These are phyloP conservation scores for Aurelia sp. DNA, from an alignment of 30 jellyfish, hydroid and myxozoan species.

Conservation along the genomic window DNA sequence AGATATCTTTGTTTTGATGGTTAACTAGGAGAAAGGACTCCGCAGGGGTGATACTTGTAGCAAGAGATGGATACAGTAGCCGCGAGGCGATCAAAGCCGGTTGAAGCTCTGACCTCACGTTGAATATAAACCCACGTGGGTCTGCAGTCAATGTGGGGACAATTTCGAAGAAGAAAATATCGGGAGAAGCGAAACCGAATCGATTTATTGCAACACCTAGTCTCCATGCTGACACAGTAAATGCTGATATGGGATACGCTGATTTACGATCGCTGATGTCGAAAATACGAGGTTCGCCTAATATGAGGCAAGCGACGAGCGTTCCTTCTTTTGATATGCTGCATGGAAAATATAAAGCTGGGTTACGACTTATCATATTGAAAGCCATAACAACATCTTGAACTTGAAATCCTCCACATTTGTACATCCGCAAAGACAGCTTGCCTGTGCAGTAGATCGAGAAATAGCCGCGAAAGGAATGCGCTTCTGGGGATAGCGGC, in stretches of 20 bases:
- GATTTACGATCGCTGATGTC: constrained; percentile 97
- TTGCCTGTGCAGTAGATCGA: constrained; percentile 89
- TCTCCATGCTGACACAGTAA: constrained; percentile 97
- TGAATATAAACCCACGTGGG: constrained; percentile 96
- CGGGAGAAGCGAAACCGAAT: constrained; percentile 95
- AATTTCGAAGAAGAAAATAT: constrained; percentile 87
- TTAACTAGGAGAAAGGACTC: constrained; percentile 97
- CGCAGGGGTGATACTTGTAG: constrained; percentile 99
- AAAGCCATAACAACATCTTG: constrained; percentile 94
- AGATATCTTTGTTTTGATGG: constrained; percentile 90
- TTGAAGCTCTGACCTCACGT: constrained; percentile 94
- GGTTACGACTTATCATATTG: constrained; percentile 89
- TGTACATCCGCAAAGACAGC: constrained; percentile 76
- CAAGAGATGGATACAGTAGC: constrained; percentile 96
- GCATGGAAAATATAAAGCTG: constrained; percentile 92
- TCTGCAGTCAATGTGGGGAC: constrained; percentile 96
- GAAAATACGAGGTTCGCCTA: constrained; percentile 98
- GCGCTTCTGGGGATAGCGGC: constrained; percentile 78
- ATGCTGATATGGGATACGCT: constrained; percentile 99
- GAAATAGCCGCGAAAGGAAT: constrained; percentile 86
- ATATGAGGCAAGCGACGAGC: constrained; percentile 85
- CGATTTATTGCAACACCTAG: constrained; percentile 98
- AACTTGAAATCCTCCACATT: constrained; percentile 93
- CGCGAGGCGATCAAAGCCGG: constrained; percentile 99
- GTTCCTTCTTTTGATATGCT: constrained; percentile 88